phyloP scores from a whole-genome alignment of 2,888 invertebrate species.

The Ophion slaviceki region DNA sequence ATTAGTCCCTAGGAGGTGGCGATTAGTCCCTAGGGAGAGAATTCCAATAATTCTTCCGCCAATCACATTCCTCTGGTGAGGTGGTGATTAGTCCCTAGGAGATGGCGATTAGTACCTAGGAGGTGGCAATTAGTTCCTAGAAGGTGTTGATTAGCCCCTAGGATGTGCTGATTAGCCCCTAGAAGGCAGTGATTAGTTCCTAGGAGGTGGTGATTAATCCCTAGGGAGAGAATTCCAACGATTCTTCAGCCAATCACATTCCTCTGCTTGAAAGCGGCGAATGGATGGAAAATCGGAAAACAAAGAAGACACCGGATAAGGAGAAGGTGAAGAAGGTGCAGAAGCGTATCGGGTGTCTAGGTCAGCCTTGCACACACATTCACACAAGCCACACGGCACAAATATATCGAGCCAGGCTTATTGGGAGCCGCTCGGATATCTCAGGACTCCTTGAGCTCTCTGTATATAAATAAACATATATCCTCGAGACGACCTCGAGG shows the following conservation, averaged over 20 bases:
- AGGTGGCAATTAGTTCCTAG: no score
- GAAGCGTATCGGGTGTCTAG: constrained; percentile 55
- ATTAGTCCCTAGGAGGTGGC: no score
- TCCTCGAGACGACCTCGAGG: constrained; percentile 52
- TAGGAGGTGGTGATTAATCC: background rate
- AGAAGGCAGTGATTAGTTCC: no score
- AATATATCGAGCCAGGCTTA: constrained; percentile 39
- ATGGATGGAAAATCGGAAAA: constrained; percentile 21
- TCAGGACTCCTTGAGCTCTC: constrained; percentile 32
- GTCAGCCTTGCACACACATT: constrained; percentile 39
- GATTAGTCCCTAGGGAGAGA: no score
- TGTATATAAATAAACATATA: constrained; percentile 22
- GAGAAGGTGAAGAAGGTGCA: constrained; percentile 21
- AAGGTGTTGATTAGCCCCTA: no score
- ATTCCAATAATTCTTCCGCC: no score
- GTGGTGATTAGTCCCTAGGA: no score
- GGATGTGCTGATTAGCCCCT: no score
- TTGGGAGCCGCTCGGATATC: constrained; percentile 45
- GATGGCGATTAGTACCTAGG: background rate
- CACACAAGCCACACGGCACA: constrained; percentile 28
- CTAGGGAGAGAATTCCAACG: no score
- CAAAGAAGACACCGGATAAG: constrained; percentile 10
- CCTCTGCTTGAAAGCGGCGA: constrained; percentile 8
- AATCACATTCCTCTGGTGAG: no score
- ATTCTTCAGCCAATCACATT: background rate